Conservation (phyloP, 2,113 vertebrate genomes). For the Rhinolophus sinicus region DNA sequence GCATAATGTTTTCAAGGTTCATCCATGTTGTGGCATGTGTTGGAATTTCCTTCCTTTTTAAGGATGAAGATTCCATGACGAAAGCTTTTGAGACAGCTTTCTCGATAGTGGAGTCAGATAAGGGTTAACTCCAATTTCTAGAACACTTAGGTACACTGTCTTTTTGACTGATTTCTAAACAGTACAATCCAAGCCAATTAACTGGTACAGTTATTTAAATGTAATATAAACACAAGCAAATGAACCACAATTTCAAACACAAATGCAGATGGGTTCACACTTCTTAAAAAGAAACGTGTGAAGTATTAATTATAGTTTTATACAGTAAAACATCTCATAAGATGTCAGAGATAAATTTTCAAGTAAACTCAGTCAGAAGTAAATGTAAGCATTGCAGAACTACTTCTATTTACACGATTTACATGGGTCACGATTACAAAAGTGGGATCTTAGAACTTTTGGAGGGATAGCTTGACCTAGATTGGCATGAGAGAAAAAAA, state of each 20-base stretch:
- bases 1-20: not conserved
- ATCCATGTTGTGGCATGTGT: not conserved
- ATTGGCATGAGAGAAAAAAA: not conserved
- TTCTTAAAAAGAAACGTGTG: slow-evolving; percentile 45
- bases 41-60: not conserved
- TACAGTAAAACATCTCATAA: slow-evolving; percentile 53
- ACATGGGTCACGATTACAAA: not conserved
- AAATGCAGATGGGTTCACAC: slow-evolving; percentile 5
- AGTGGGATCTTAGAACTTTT: not conserved
- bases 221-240: slow-evolving; percentile 50
- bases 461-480: not conserved
- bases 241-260: not conserved
- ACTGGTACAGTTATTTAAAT: slow-evolving; percentile 41
- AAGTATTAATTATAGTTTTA: slow-evolving; percentile 50
- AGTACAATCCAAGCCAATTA: slow-evolving; percentile 62
- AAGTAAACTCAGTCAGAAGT: slow-evolving; percentile 42
- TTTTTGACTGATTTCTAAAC: slow-evolving; percentile 59
- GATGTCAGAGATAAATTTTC: slow-evolving; percentile 53
- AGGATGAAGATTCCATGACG: not conserved
- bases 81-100: not conserved
- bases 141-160: not conserved
- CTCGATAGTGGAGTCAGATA: not conserved
- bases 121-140: not conserved
- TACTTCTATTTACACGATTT: slow-evolving; percentile 1
- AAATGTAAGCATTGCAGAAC: slow-evolving; percentile 18